Base-by-base conservation (phyloP, 2,888 invertebrate genomes). In the Lordiphosa andalusiaca region DNA sequence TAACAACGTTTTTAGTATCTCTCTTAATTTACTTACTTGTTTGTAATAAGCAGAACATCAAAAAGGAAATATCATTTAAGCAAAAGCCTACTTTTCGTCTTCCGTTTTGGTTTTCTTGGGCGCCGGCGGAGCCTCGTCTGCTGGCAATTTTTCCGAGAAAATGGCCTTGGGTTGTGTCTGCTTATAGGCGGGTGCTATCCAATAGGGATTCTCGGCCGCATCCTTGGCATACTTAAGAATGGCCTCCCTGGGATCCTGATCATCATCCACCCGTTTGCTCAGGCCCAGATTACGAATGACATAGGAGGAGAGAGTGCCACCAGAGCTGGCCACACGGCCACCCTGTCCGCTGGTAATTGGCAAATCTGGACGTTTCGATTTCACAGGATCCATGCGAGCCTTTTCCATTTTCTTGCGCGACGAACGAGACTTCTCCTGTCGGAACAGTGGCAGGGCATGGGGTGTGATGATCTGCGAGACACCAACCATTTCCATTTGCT, bases 381-480 rank as follows among this genome's bases (percentile, higher is more conserved):
- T 96, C 0, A 96, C 91, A 0, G 96, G 96, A 89, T 96, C 96
- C 81, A 96, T 89, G 12, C 98, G 91, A 59, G 97, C 96, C 76
- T 97, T 97, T 85, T 98, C 97, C 92, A 96, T 93, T 84, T 95
- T 95, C 85, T 97, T 97, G 70, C 95, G 93, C 33, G 95, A 95
- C 0, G 96, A 96, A 68, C 96, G 93, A 0, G 97, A 93, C 72
- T 96, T 93, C 67, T 97, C 97, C 87, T 97, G 96, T 33, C 98
- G 92, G 90, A 99, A 99, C 89, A 99, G 91, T 0, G 99, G 99
- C 57, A 99, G 90, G 0, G 99, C 97, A 87, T 98, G 97, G 0
- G 98, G 99, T 0, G 99, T 98, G 7, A 99, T 97, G 39, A 99
- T 96, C 86, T 98, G 96, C 71, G 97, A 95, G 0, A 95, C 94